These are phyloP conservation scores for Acanthisitta chloris DNA, from an alignment of 2,113 vertebrate species.

Conservation along the genomic window DNA sequence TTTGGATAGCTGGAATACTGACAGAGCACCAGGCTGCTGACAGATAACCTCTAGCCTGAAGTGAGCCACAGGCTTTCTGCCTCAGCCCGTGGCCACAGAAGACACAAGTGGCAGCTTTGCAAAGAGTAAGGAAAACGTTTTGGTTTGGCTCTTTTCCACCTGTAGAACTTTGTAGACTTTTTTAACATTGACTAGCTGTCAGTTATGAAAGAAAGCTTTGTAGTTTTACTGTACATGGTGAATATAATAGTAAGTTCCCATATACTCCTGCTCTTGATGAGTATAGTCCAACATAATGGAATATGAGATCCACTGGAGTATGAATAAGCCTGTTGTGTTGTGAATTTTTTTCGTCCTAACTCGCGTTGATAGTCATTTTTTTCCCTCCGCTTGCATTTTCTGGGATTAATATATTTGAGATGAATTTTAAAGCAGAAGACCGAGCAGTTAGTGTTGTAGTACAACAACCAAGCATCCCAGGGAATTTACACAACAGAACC, in stretches of 20 bases:
- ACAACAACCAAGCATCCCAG: not conserved
- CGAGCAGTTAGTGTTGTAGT: not conserved
- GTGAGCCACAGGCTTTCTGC: not conserved
- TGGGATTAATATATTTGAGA: not conserved
- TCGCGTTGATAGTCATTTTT: not conserved
- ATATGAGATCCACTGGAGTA: not conserved
- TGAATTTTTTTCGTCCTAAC: not conserved
- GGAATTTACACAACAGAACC: not conserved
- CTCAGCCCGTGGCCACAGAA: not conserved
- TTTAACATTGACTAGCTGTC: not conserved
- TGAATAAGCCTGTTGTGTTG: slow-evolving; percentile 1
- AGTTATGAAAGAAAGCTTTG: not conserved
- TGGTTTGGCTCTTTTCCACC: not conserved
- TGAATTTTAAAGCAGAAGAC: not conserved
- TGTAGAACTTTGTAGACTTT: not conserved
- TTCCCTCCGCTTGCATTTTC: not conserved
- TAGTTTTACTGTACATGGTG: not conserved
- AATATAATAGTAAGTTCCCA: not conserved
- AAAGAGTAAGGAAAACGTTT: not conserved
- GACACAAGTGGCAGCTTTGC: not conserved
- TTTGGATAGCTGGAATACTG: not conserved
- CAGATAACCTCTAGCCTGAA: not conserved
- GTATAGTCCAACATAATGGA: not conserved
- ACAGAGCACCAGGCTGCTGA: not conserved
- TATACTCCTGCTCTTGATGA: slow-evolving; percentile 4